These are phyloP conservation scores for Ptychadena robeensis DNA, from an alignment of 2,797 vertebrate species.

Conservation along the genomic window DNA sequence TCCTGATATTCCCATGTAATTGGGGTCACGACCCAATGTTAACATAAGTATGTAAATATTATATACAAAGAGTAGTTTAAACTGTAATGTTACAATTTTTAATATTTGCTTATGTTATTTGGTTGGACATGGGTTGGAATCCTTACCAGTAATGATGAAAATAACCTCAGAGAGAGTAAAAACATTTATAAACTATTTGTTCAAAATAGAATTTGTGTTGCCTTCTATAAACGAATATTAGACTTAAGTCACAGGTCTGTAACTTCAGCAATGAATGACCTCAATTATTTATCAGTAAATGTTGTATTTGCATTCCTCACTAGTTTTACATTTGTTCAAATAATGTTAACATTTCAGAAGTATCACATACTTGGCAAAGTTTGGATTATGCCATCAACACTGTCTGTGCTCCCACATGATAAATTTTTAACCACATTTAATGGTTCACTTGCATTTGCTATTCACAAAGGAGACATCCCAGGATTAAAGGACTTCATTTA, in stretches of 20 bases:
- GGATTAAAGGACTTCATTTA: constrained; percentile 45
- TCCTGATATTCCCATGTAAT: no score
- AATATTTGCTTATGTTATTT: constrained; percentile 41
- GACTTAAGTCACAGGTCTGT: accelerated
- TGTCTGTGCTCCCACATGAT: background rate
- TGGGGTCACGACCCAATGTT: no score
- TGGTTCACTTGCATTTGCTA: constrained; percentile 48
- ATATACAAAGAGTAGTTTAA: no score
- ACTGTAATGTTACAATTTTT: constrained; percentile 40
- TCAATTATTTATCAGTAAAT: constrained; percentile 23
- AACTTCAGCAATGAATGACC: background rate
- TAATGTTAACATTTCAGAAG: background rate
- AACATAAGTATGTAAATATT: no score
- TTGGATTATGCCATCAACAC: constrained; percentile 28
- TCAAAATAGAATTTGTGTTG: constrained; percentile 42
- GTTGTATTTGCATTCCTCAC: constrained; percentile 16
- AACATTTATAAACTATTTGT: constrained; percentile 16
- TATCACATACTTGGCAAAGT: constrained; percentile 18
- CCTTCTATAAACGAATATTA: constrained; percentile 15
- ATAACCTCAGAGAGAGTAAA: constrained; percentile 7
- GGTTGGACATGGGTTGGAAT: constrained; percentile 55
- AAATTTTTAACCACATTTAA: constrained; percentile 10
- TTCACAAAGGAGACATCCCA: constrained; percentile 50
- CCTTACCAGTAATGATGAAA: constrained; percentile 38
- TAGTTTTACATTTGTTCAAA: background rate